phyloP scores from a whole-genome alignment of 1,140 invertebrate species.

The Leucophenga varia region DNA sequence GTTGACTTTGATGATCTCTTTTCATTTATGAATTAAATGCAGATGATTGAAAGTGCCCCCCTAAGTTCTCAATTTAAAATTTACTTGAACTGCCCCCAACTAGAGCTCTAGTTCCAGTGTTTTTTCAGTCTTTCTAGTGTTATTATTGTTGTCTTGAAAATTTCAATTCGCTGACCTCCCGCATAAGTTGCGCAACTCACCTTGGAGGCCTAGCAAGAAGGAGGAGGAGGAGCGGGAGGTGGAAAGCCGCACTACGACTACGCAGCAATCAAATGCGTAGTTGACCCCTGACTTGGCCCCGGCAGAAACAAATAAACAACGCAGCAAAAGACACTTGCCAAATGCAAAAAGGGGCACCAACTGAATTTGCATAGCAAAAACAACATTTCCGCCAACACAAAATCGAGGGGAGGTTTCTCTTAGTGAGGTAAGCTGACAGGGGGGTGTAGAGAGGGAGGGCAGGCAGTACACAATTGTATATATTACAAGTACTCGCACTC shows the following conservation, averaged over 20 bases:
- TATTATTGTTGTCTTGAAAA: constrained; percentile 10
- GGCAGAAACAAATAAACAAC: constrained; percentile 28
- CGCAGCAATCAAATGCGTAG: constrained; percentile 31
- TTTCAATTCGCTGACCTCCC: constrained; percentile 25
- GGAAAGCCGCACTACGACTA: constrained; percentile 13
- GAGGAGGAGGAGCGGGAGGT: no score
- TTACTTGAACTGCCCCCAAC: no score
- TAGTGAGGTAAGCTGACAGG: neutral
- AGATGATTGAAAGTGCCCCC: no score
- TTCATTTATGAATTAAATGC: no score
- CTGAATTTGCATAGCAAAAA: constrained; percentile 29
- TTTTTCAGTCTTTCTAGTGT: no score
- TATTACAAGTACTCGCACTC: constrained; percentile 16
- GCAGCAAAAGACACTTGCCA: constrained; percentile 25
- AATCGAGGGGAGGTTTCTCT: constrained; percentile 13
- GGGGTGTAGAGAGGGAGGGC: neutral
- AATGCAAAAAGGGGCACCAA: constrained; percentile 21
- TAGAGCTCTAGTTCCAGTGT: no score
- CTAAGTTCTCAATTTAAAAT: no score
- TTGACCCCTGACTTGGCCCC: constrained; percentile 28
- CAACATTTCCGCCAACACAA: constrained; percentile 32
- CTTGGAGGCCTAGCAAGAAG: constrained; percentile 2
- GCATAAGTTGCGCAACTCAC: constrained; percentile 12
- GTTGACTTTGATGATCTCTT: no score
- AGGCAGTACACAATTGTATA: constrained; percentile 17